Percentiles rank a stretch among this genome's conserved stretches.
phyloP scores from a whole-genome alignment of 30 jellyfish, hydroid and myxozoan genomes.

The Phacellophora camtschatica region DNA sequence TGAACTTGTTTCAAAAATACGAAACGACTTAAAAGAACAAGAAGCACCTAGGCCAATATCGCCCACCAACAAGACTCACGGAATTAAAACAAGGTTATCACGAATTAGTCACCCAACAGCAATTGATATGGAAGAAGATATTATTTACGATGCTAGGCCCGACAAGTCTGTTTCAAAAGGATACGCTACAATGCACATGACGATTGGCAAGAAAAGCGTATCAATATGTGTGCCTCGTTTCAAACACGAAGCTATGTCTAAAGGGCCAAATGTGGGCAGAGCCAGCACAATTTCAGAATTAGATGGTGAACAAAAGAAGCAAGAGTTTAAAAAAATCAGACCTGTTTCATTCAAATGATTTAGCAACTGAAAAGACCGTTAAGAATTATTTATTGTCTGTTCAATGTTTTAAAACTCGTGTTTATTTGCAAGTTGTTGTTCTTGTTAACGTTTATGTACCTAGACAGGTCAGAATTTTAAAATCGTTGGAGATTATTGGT shows the following conservation, averaged over 20 bases:
- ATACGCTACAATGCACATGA: conserved; percentile 63
- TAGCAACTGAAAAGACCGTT: background rate
- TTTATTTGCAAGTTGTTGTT: too few species aligned
- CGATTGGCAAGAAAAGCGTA: conserved; percentile 41
- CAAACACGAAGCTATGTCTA: conserved; percentile 41
- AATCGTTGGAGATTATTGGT: too few species aligned
- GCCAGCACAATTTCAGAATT: conserved; percentile 41
- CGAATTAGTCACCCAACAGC: conserved; percentile 40
- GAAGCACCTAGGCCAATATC: background rate
- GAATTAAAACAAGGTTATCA: background rate
- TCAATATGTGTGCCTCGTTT: conserved; percentile 67
- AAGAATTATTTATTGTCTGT: too few species aligned
- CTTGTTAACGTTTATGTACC: too few species aligned
- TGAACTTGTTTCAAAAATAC: conserved; percentile 18
- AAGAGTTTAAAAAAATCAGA: background rate
- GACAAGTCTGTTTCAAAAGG: conserved; percentile 55
- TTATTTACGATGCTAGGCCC: conserved; percentile 53
- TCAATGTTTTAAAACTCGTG: too few species aligned
- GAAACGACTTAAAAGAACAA: conserved; percentile 14
- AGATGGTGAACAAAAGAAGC: conserved; percentile 40
- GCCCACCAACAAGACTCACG: background rate
- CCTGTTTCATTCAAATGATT: background rate
- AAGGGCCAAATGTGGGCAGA: conserved; percentile 40
- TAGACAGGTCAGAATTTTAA: too few species aligned
- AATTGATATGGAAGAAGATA: conserved; percentile 18